These are phyloP conservation scores for Phataginus tetradactyla DNA, from an alignment of 2,797 vertebrate genomes.

Conservation along the genomic window DNA sequence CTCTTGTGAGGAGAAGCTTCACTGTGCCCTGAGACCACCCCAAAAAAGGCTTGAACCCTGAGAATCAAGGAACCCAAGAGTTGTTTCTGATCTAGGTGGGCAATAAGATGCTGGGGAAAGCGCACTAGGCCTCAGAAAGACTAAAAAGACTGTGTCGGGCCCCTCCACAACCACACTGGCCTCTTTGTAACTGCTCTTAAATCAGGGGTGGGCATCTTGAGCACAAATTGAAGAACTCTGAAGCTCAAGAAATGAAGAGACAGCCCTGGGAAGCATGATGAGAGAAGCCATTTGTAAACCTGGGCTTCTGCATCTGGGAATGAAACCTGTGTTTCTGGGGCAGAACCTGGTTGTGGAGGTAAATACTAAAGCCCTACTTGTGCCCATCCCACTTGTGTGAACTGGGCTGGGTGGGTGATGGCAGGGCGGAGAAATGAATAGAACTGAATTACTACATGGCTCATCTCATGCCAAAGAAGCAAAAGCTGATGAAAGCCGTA, in stretches of 20 bases:
- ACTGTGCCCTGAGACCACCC: background rate
- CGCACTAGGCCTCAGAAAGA: background rate
- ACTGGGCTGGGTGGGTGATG: background rate
- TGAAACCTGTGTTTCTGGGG: background rate
- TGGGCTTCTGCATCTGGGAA: background rate
- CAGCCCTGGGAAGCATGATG: background rate
- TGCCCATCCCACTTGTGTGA: background rate
- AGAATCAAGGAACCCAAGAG: background rate
- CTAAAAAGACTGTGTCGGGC: background rate
- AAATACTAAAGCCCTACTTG: background rate
- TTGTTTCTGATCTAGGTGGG: background rate
- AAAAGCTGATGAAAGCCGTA: background rate
- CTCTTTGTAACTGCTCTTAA: background rate
- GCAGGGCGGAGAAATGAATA: background rate
- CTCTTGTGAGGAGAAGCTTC: conserved; percentile 18
- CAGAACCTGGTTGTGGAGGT: background rate
- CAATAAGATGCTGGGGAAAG: background rate
- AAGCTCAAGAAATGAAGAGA: conserved; percentile 16
- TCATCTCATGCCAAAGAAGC: background rate
- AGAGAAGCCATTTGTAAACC: conserved; percentile 1
- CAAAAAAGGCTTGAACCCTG: background rate
- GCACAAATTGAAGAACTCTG: background rate
- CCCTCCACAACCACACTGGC: background rate
- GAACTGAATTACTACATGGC: background rate
- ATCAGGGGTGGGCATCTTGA: background rate